A percentile compares a stretch with the other conserved stretches of the same genome.
phyloP scores from a whole-genome alignment of 2,888 invertebrate species.

The Zeuzera pyrina region DNA sequence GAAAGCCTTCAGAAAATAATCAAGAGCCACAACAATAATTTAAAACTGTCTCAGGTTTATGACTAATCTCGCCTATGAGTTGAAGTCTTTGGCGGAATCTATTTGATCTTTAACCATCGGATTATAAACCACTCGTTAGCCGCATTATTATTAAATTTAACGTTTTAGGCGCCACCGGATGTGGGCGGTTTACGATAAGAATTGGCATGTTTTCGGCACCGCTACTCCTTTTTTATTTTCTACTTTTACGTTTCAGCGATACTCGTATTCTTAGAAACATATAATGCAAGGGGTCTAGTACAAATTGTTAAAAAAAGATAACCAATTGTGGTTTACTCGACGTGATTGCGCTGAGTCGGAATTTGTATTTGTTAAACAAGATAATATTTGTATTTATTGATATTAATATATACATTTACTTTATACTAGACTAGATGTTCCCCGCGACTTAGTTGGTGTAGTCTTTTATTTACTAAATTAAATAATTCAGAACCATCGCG shows the following conservation, averaged over 20 bases:
- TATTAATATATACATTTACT: too few species aligned
- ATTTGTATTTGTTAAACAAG: too few species aligned
- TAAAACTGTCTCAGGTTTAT: constrained; percentile 27
- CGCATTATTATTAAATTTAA: constrained; percentile 22
- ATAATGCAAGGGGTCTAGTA: too few species aligned
- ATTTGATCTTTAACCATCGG: constrained; percentile 32
- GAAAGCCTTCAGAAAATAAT: too few species aligned
- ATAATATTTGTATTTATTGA: too few species aligned
- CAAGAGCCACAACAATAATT: constrained; percentile 12
- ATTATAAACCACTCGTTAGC: constrained; percentile 45
- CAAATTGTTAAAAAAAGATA: too few species aligned
- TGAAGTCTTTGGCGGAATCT: constrained; percentile 27
- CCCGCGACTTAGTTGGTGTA: too few species aligned
- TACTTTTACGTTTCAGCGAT: constrained; percentile 30
- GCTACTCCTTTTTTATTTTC: constrained; percentile 18
- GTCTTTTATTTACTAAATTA: too few species aligned
- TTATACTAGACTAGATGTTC: too few species aligned
- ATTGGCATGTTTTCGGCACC: constrained; percentile 20
- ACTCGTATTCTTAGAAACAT: constrained; percentile 16
- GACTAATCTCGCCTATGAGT: constrained; percentile 21
- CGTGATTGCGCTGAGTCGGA: too few species aligned
- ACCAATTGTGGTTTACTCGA: too few species aligned
- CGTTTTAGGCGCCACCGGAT: constrained; percentile 50
- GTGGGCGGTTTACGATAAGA: constrained; percentile 31
- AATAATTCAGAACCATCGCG: too few species aligned